These are phyloP conservation scores for Pollenia griseotomentosa DNA, from an alignment of 2,888 invertebrate species.

Conservation along the genomic window DNA sequence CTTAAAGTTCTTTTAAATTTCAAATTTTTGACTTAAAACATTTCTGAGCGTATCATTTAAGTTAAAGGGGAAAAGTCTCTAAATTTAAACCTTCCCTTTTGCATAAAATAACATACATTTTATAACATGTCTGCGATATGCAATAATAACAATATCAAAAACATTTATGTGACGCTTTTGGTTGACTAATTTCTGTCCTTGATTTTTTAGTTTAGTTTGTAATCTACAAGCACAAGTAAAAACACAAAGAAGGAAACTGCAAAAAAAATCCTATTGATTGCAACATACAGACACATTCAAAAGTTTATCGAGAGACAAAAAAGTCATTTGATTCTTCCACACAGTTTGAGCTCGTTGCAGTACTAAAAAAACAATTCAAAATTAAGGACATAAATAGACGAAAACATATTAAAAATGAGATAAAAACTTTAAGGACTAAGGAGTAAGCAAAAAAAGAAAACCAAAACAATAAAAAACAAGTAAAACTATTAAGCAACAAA, in stretches of 20 bases:
- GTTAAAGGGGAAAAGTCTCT: no score
- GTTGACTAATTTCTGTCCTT: constrained; percentile 33
- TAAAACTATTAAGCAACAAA: constrained; percentile 47
- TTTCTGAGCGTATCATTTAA: no score
- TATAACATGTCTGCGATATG: neutral
- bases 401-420: neutral
- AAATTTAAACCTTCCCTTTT: no score
- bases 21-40: no score
- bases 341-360: constrained; percentile 16
- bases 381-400: constrained; percentile 14
- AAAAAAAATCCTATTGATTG: neutral
- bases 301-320: constrained; percentile 26
- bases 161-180: constrained; percentile 22
- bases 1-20: no score
- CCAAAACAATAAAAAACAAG: constrained; percentile 15
- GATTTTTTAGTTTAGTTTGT: neutral
- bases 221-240: neutral
- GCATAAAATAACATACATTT: neutral
- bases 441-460: constrained; percentile 11
- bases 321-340: constrained; percentile 47
- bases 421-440: neutral
- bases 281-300: constrained; percentile 17
- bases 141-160: neutral
- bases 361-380: neutral
- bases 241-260: neutral